phyloP scores from a whole-genome alignment of 2,113 vertebrate species.

The Phainopepla nitens region DNA sequence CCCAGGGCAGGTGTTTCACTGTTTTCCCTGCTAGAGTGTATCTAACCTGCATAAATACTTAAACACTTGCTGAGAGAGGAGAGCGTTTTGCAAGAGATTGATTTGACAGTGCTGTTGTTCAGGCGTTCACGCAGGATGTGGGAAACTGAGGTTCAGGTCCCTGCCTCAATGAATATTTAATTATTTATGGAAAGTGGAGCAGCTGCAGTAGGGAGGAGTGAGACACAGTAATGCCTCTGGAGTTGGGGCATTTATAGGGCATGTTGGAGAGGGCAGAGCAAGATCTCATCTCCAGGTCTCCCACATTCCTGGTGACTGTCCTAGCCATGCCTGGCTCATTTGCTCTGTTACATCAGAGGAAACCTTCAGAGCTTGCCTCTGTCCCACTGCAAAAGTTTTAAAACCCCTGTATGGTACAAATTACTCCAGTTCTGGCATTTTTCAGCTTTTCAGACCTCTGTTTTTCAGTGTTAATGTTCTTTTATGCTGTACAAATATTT shows the following conservation, averaged over 20 bases:
- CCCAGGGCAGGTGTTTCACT: neutral
- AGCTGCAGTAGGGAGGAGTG: neutral
- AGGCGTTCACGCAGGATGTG: conserved; percentile 12
- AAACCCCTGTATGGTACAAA: neutral
- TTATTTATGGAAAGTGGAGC: conserved; percentile 14
- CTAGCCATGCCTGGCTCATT: neutral
- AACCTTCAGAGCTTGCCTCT: neutral
- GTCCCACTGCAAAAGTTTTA: neutral
- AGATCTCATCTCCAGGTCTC: neutral
- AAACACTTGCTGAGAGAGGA: conserved; percentile 18
- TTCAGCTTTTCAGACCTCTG: neutral
- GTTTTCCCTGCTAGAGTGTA: neutral
- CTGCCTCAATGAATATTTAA: conserved; percentile 15
- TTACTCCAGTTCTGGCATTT: neutral
- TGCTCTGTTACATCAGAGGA: neutral
- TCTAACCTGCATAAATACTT: conserved; percentile 50
- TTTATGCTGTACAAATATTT: neutral
- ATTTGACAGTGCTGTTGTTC: conserved; percentile 3
- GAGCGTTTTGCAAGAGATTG: neutral
- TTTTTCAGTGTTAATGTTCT: neutral
- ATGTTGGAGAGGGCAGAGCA: neutral
- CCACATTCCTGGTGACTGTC: neutral
- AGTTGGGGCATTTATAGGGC: neutral
- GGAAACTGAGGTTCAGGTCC: conserved; percentile 44
- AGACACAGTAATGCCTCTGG: neutral